These are phyloP conservation scores for Sterna hirundo DNA, from an alignment of 2,113 vertebrate species.

Conservation along the genomic window DNA sequence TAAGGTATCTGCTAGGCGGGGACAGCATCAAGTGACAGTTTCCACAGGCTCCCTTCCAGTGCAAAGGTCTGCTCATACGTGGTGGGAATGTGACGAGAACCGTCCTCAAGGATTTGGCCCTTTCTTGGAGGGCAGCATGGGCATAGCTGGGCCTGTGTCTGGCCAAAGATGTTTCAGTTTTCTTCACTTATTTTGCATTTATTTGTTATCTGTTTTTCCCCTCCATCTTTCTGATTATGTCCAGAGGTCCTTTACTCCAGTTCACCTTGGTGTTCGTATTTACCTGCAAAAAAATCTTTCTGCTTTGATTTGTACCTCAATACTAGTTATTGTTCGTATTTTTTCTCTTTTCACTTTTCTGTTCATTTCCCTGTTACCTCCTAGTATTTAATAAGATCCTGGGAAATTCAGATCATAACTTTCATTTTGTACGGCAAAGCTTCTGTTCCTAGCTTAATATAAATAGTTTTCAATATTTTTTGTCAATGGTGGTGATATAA, in stretches of 20 bases:
- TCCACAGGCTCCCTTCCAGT: neutral
- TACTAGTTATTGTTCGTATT: neutral
- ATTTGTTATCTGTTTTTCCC: neutral
- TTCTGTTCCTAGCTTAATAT: neutral
- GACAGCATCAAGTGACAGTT: neutral
- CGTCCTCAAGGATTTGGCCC: neutral
- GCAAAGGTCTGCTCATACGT: neutral
- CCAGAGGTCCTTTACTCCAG: neutral
- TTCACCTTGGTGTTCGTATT: neutral
- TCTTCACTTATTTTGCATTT: neutral
- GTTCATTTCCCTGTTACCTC: neutral
- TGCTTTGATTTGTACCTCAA: neutral
- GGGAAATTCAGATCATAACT: neutral
- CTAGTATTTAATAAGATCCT: neutral
- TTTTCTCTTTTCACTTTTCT: neutral
- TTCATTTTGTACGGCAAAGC: neutral
- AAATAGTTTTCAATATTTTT: neutral
- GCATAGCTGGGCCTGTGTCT: neutral
- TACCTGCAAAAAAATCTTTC: neutral
- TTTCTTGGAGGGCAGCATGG: neutral
- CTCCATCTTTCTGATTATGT: neutral
- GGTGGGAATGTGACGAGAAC: neutral
- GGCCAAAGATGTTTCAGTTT: neutral
- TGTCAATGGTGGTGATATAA: neutral
- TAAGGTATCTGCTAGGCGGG: neutral